A percentile compares a stretch with the other conserved stretches of the same genome.
These are phyloP conservation scores for Mercenaria mercenaria DNA, from an alignment of 1,140 invertebrate genomes.

Conservation along the genomic window DNA sequence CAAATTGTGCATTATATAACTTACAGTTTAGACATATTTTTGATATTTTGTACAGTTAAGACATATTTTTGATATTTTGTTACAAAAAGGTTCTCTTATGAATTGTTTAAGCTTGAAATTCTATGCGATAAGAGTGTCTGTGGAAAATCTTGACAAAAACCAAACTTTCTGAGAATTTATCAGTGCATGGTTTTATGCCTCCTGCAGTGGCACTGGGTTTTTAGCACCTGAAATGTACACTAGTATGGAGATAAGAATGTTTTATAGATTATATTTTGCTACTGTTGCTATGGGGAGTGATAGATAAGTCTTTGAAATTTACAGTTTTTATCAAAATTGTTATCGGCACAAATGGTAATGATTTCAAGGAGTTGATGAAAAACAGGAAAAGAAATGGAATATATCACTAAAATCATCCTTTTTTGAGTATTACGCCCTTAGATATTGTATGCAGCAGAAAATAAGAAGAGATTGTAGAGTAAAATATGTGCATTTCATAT, in stretches of 20 bases:
- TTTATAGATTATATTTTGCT: constrained; percentile 58
- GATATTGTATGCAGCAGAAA: not conserved
- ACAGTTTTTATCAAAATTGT: constrained; percentile 55
- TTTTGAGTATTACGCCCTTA: not conserved
- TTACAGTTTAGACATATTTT: no score
- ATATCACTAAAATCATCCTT: not conserved
- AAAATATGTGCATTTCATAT: not conserved
- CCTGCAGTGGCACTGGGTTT: constrained; percentile 14
- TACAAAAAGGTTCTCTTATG: not conserved
- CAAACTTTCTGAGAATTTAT: not conserved
- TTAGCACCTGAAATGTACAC: constrained; percentile 55
- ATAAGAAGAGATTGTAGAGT: not conserved
- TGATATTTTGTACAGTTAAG: not conserved
- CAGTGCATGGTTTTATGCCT: constrained; percentile 15
- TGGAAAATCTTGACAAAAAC: not conserved
- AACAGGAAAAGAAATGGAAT: not conserved
- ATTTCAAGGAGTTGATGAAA: constrained; percentile 33
- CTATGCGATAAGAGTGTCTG: constrained; percentile 12
- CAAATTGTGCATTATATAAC: not conserved
- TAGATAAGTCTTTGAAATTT: constrained; percentile 64
- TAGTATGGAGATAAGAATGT: constrained; percentile 47
- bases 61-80: not conserved
- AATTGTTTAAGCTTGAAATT: not conserved
- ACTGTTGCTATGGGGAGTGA: constrained; percentile 53
- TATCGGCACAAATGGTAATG: constrained; percentile 49